These are phyloP conservation scores for Aphidius ervi DNA, from an alignment of 1,140 invertebrate genomes.

Conservation along the genomic window DNA sequence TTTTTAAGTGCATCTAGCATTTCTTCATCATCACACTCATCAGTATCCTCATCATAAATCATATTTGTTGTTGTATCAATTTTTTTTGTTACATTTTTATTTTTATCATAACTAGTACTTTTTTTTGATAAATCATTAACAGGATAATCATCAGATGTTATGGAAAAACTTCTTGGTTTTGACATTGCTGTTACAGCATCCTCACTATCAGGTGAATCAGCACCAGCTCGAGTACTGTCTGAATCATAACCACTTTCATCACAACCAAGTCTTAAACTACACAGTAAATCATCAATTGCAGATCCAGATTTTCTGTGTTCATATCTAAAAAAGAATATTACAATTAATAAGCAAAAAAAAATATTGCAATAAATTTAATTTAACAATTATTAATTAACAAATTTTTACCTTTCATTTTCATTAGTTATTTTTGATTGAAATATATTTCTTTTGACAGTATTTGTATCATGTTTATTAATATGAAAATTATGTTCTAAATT, in stretches of 20 bases:
- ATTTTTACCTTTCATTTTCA: conserved; percentile 3
- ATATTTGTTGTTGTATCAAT: conserved; percentile 23
- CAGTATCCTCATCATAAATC: conserved; percentile 34
- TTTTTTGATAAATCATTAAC: conserved; percentile 33
- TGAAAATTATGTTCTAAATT: not conserved
- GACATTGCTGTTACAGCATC: conserved; percentile 31
- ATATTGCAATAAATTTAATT: too few relatives aligned
- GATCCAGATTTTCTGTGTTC: conserved; percentile 32
- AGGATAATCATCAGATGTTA: conserved; percentile 41
- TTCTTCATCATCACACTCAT: conserved; percentile 35
- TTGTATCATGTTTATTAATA: too few relatives aligned
- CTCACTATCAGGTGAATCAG: conserved; percentile 54
- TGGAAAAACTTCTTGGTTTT: conserved; percentile 39
- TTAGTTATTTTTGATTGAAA: too few relatives aligned
- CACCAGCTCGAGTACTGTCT: conserved; percentile 58
- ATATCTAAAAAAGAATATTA: conserved; percentile 18
- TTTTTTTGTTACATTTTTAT: not conserved
- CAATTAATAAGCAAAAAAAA: too few relatives aligned
- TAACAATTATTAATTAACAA: too few relatives aligned
- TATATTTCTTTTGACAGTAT: not conserved
- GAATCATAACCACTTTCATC: conserved; percentile 67
- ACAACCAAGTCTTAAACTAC: conserved; percentile 48
- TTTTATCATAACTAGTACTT: conserved; percentile 12
- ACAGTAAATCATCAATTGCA: conserved; percentile 50
- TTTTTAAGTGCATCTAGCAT: conserved; percentile 26